phyloP scores from a whole-genome alignment of 1,140 invertebrate species.

The Macrobrachium nipponense region DNA sequence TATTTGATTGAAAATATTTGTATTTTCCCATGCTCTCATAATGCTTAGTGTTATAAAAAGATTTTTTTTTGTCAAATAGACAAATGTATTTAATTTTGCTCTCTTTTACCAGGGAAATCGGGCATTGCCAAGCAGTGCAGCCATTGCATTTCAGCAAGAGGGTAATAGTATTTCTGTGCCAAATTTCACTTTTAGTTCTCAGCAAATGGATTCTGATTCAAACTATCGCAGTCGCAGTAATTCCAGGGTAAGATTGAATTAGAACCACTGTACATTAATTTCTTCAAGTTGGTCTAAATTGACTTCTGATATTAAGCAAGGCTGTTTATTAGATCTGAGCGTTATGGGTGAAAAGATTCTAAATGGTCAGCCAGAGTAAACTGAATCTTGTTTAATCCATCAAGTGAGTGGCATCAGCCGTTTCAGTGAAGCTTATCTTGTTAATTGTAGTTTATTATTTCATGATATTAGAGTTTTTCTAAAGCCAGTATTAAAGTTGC shows the following conservation, averaged over 20 bases:
- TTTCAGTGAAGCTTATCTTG: too few species aligned
- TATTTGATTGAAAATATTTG: too few species aligned
- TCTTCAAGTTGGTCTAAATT: neutral
- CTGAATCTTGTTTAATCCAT: too few species aligned
- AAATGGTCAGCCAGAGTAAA: too few species aligned
- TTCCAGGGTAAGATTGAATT: conserved; percentile 37
- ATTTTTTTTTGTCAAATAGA: neutral
- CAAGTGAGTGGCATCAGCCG: too few species aligned
- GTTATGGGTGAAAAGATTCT: too few species aligned
- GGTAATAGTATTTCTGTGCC: conserved; percentile 61
- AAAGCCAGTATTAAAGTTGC: too few species aligned
- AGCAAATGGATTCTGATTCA: conserved; percentile 22
- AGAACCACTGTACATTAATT: neutral
- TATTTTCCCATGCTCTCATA: too few species aligned
- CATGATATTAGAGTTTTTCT: too few species aligned
- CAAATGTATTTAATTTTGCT: neutral
- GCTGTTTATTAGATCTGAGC: too few species aligned
- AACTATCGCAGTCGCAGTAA: conserved; percentile 32
- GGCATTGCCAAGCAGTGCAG: conserved; percentile 30
- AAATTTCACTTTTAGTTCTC: conserved; percentile 49
- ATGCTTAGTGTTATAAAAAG: neutral
- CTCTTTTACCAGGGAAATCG: neutral
- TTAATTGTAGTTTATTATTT: too few species aligned
- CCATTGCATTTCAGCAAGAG: conserved; percentile 58
- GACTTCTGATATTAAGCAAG: too few species aligned